phyloP scores from a whole-genome alignment of 2,113 vertebrate species.

The Etheostoma cragini region DNA sequence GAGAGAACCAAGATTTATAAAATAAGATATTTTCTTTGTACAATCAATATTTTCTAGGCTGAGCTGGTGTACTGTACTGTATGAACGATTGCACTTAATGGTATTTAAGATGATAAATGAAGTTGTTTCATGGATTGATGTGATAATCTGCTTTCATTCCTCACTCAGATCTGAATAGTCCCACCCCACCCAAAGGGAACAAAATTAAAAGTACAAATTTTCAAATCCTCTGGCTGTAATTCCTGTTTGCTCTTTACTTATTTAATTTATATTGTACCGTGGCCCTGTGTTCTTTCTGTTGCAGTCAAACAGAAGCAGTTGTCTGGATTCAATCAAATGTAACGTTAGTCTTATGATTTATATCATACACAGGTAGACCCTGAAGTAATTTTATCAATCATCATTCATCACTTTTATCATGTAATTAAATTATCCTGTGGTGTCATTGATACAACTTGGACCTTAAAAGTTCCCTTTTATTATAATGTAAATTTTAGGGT shows the following conservation, averaged over 20 bases:
- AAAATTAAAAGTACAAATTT: conserved; percentile 79
- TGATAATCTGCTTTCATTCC: conserved; percentile 77
- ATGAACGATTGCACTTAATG: conserved; percentile 75
- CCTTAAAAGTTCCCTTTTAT: background rate
- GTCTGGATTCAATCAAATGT: conserved; percentile 7
- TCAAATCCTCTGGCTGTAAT: conserved; percentile 51
- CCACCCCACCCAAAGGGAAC: conserved; percentile 56
- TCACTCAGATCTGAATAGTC: conserved; percentile 67
- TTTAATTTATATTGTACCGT: background rate
- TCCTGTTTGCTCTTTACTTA: conserved; percentile 5
- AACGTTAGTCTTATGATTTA: background rate
- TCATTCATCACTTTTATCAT: background rate
- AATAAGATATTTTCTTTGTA: conserved; percentile 77
- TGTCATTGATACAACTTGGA: background rate
- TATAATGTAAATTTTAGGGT: background rate
- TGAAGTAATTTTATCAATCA: background rate
- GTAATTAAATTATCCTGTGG: background rate
- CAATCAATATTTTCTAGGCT: conserved; percentile 82
- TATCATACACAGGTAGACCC: background rate
- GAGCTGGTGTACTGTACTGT: conserved; percentile 75
- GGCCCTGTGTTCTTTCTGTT: background rate
- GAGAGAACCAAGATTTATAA: conserved; percentile 70
- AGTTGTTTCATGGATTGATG: conserved; percentile 68
- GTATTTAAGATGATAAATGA: conserved; percentile 75
- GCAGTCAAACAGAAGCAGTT: background rate